Percentiles rank a stretch among this genome's conserved stretches.
These are phyloP conservation scores for Ophonus ardosiacus DNA, from an alignment of 2,888 invertebrate genomes.

Conservation along the genomic window DNA sequence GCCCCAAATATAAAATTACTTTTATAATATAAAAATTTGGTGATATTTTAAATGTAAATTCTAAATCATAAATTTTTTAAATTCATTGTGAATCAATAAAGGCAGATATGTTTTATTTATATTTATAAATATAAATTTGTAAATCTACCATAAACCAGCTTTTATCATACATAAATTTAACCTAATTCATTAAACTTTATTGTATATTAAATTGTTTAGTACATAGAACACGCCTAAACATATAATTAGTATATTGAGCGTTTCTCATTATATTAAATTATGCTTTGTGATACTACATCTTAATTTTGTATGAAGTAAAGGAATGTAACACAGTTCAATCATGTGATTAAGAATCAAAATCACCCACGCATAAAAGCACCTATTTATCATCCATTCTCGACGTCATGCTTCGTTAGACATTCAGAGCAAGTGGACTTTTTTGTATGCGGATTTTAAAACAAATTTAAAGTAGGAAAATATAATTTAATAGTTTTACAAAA, in stretches of 20 bases:
- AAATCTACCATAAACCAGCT: no score
- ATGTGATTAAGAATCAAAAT: background rate
- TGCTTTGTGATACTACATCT: background rate
- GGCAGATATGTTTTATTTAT: no score
- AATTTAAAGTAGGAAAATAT: background rate
- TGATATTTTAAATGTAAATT: no score
- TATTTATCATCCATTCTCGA: conserved; percentile 24
- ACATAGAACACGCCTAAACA: background rate
- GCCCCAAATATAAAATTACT: no score
- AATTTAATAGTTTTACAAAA: conserved; percentile 21
- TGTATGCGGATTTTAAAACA: background rate
- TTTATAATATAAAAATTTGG: no score
- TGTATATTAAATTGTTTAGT: background rate
- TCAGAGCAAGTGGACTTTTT: background rate
- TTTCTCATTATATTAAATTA: background rate
- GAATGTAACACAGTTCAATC: background rate
- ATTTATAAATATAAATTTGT: no score
- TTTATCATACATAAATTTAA: no score
- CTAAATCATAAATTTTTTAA: no score
- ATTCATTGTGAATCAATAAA: no score
- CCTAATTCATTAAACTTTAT: background rate
- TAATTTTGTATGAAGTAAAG: background rate
- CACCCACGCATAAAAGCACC: conserved; percentile 20
- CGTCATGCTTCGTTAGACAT: background rate
- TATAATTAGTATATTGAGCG: background rate